Evolutionary conservation across 30 jellyfish, hydroid and myxozoan species (phyloP).

Genomic region (Aurelia aurita complex sp. Pacific): DNA sequence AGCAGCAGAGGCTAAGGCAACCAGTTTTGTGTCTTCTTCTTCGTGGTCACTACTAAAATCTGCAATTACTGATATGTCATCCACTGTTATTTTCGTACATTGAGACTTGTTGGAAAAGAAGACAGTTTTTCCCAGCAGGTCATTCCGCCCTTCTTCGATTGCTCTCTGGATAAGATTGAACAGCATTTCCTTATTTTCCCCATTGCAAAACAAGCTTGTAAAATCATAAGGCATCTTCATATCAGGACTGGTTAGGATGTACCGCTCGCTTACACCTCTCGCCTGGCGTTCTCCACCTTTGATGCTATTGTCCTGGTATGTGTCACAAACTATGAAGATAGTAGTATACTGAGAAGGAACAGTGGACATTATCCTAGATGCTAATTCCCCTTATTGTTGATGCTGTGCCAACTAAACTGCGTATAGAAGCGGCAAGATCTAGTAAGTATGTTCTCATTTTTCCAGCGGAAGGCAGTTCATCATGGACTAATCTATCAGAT

Average conservation of each 20-base stretch:
- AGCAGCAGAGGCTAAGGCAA: slow-evolving; percentile 41
- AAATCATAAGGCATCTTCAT: slow-evolving; percentile 43
- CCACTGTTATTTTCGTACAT: slow-evolving; percentile 10
- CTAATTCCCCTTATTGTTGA: too few relatives aligned
- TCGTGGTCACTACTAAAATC: slow-evolving; percentile 34
- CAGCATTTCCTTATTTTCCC: slow-evolving; percentile 27
- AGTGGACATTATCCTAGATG: too few relatives aligned
- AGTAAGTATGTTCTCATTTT: not conserved
- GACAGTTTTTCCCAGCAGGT: not conserved
- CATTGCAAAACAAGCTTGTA: slow-evolving; percentile 32
- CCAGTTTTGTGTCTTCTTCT: slow-evolving; percentile 45
- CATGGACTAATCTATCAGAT: not conserved
- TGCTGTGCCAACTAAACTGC: too few relatives aligned
- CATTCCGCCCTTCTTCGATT: slow-evolving; percentile 20
- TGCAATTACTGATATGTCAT: slow-evolving; percentile 11
- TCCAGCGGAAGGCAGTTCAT: not conserved
- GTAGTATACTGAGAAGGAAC: too few relatives aligned
- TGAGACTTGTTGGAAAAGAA: slow-evolving; percentile 34
- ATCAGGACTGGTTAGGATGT: slow-evolving; percentile 48
- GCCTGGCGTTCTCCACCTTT: slow-evolving; percentile 51
- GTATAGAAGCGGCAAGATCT: too few relatives aligned
- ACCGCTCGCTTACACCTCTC: slow-evolving; percentile 47
- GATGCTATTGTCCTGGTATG: slow-evolving; percentile 41
- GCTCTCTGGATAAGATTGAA: slow-evolving; percentile 34
- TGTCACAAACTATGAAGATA: slow-evolving; percentile 33